Evolutionary conservation across 1,140 invertebrate species (phyloP).

Genomic region (Calycopis cecrops): DNA sequence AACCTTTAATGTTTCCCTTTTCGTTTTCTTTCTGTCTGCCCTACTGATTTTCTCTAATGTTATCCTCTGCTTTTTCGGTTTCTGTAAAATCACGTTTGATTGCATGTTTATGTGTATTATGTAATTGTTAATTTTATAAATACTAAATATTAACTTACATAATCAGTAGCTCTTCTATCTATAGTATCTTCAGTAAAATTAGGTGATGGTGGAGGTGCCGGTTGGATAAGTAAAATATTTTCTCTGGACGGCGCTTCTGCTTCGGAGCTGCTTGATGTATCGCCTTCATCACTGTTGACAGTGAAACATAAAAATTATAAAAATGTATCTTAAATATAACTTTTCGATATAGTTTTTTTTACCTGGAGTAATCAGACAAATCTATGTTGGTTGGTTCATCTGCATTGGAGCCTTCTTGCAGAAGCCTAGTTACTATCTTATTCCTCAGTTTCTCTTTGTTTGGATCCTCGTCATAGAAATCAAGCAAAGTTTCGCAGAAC

Average conservation of each 20-base stretch:
- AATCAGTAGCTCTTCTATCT: slow-evolving; percentile 33
- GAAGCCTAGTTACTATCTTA: slow-evolving; percentile 86
- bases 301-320: neutral
- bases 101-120: too few relatives aligned
- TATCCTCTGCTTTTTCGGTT: slow-evolving; percentile 45
- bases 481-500: slow-evolving; percentile 94
- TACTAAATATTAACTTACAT: slow-evolving; percentile 26
- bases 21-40: slow-evolving; percentile 59
- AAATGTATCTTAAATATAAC: neutral
- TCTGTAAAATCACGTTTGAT: slow-evolving; percentile 46
- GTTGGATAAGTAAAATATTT: slow-evolving; percentile 33
- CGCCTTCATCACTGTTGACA: slow-evolving; percentile 82
- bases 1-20: slow-evolving; percentile 61
- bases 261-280: slow-evolving; percentile 80
- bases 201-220: slow-evolving; percentile 62
- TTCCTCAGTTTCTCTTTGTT: slow-evolving; percentile 87
- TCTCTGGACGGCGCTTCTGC: slow-evolving; percentile 38
- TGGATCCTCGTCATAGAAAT: slow-evolving; percentile 92
- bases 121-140: neutral
- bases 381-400: slow-evolving; percentile 91
- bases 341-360: neutral
- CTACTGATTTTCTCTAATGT: slow-evolving; percentile 61
- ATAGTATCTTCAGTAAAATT: slow-evolving; percentile 49
- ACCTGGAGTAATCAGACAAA: slow-evolving; percentile 91
- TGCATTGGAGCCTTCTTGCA: slow-evolving; percentile 89